Evolutionary conservation across 2,888 invertebrate genomes (phyloP).

Genomic region (Brachycybe producta): DNA sequence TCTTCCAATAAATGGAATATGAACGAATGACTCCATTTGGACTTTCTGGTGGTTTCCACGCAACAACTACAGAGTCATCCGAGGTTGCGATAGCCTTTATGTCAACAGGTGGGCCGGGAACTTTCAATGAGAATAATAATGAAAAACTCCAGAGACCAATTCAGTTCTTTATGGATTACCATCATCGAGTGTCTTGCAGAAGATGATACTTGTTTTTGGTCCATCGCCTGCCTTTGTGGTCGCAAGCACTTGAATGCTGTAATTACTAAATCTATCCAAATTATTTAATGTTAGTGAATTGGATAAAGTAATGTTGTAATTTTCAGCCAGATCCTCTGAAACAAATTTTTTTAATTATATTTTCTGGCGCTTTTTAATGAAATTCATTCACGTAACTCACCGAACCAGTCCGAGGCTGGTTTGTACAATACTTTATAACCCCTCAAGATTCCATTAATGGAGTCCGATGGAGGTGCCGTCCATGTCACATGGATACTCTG

Average conservation of each 20-base stretch:
- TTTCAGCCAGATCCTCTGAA: slow-evolving; percentile 15
- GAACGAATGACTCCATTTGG: slow-evolving; percentile 87
- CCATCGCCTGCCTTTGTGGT: slow-evolving; percentile 77
- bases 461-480: slow-evolving; percentile 13
- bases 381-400: slow-evolving; percentile 13
- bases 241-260: slow-evolving; percentile 69
- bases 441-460: slow-evolving; percentile 15
- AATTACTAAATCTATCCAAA: slow-evolving; percentile 71
- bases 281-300: slow-evolving; percentile 8
- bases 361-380: background rate
- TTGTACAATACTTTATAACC: slow-evolving; percentile 17
- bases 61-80: slow-evolving; percentile 74
- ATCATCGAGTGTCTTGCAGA: slow-evolving; percentile 73
- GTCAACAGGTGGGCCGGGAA: slow-evolving; percentile 82
- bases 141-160: too few relatives aligned
- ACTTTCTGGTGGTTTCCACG: slow-evolving; percentile 84
- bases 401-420: slow-evolving; percentile 13
- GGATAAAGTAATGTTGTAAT: slow-evolving; percentile 6
- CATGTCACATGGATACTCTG: slow-evolving; percentile 15
- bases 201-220: slow-evolving; percentile 56
- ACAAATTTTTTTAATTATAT: background rate
- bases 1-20: slow-evolving; percentile 71
- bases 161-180: too few relatives aligned
- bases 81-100: slow-evolving; percentile 90
- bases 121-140: slow-evolving; percentile 41